These are phyloP conservation scores for Lagenorhynchus albirostris DNA, from an alignment of 2,113 vertebrate genomes.

Conservation along the genomic window DNA sequence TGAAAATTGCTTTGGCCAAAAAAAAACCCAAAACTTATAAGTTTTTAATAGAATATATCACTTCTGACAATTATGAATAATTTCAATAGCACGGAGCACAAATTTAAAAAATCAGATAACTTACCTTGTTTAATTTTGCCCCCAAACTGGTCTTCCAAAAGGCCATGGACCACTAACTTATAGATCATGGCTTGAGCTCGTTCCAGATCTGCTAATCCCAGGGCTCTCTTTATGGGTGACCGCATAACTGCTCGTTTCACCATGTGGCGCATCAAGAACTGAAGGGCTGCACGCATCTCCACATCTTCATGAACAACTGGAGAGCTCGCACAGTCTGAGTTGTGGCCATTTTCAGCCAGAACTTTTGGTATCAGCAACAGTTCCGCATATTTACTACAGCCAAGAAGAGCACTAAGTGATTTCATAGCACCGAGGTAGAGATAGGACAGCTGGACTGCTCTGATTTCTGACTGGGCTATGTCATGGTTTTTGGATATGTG, in stretches of 20 bases:
- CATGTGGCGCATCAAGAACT: constrained; percentile 98
- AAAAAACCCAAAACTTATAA: neutral
- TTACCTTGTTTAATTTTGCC: constrained; percentile 89
- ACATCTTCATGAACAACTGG: constrained; percentile 92
- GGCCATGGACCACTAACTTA: constrained; percentile 93
- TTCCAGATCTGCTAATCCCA: constrained; percentile 95
- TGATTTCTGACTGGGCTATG: constrained; percentile 91
- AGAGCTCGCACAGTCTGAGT: constrained; percentile 89
- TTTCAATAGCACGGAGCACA: neutral
- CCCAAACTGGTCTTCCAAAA: constrained; percentile 93
- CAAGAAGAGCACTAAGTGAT: constrained; percentile 93
- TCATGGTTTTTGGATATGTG: constrained; percentile 85
- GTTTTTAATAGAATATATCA: neutral
- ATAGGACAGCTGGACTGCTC: constrained; percentile 95
- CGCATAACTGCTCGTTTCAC: constrained; percentile 97
- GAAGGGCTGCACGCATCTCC: constrained; percentile 94
- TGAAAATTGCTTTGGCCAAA: constrained; percentile 25
- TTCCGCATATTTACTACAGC: constrained; percentile 98
- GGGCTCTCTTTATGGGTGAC: constrained; percentile 93
- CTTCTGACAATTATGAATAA: constrained; percentile 17
- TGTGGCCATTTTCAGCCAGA: constrained; percentile 92
- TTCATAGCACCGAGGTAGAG: constrained; percentile 98
- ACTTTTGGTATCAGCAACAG: constrained; percentile 95
- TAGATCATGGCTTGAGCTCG: constrained; percentile 97
- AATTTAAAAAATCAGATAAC: neutral